These are phyloP conservation scores for Karalla daura DNA, from an alignment of 2,797 vertebrate genomes.

Conservation along the genomic window DNA sequence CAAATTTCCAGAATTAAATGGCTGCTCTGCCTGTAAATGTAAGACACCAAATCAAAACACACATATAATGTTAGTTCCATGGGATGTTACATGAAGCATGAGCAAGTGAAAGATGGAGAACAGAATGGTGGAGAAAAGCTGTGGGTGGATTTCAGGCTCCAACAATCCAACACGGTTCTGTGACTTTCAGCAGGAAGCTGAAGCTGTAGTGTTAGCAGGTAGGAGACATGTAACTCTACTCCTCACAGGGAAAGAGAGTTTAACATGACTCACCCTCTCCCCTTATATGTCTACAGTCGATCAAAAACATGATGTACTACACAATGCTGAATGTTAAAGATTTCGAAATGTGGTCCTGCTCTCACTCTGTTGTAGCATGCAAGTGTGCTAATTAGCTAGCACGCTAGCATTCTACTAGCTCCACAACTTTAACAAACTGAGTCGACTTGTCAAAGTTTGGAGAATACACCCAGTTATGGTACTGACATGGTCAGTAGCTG, in stretches of 20 bases:
- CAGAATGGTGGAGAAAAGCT: constrained; percentile 13
- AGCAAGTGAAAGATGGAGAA: constrained; percentile 32
- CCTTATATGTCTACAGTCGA: too few species aligned
- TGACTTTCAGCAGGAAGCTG: not conserved
- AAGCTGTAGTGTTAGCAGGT: not conserved
- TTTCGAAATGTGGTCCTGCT: too few species aligned
- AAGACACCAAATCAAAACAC: constrained; percentile 9
- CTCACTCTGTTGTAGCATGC: too few species aligned
- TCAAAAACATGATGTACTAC: not conserved
- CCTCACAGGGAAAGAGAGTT: not conserved
- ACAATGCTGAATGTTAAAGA: not conserved
- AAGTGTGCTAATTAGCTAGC: not conserved
- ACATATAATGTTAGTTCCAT: constrained; percentile 3
- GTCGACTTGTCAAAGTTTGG: not conserved
- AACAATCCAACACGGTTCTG: not conserved
- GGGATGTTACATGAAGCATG: constrained; percentile 29
- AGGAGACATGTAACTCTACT: not conserved
- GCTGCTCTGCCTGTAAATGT: not conserved
- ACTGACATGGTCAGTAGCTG: not conserved
- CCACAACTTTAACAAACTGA: not conserved
- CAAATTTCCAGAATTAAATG: constrained; percentile 1
- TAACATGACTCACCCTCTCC: too few species aligned
- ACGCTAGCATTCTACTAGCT: not conserved
- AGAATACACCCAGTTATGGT: too few species aligned
- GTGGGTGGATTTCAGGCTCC: constrained; percentile 13